These are phyloP conservation scores for Thaumetopoea pityocampa DNA, from an alignment of 1,140 invertebrate genomes.

Conservation along the genomic window DNA sequence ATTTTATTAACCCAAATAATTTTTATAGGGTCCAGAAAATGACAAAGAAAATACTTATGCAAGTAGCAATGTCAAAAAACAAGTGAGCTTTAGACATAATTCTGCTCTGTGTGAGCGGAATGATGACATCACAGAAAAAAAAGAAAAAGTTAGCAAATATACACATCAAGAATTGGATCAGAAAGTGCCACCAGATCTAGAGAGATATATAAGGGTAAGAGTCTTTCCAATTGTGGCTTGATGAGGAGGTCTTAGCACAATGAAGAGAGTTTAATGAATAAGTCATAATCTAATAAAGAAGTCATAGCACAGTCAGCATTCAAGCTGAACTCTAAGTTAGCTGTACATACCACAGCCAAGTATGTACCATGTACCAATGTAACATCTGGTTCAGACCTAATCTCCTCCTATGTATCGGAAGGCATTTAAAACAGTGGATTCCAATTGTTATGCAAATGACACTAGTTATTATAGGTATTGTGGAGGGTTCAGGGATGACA, in stretches of 20 bases:
- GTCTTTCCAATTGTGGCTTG: background rate
- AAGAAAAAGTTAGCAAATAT: slow-evolving; percentile 9
- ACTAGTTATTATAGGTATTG: no score
- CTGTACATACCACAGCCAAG: no score
- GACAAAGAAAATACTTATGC: background rate
- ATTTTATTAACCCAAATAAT: background rate
- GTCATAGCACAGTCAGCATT: no score
- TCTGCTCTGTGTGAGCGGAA: slow-evolving; percentile 29
- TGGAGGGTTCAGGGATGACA: no score
- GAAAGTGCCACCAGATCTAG: slow-evolving; percentile 48
- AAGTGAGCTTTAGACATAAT: slow-evolving; percentile 23
- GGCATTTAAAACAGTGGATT: no score
- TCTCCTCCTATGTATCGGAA: no score
- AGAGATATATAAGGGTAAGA: slow-evolving; percentile 63
- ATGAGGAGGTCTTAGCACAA: background rate
- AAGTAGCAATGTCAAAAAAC: slow-evolving; percentile 10
- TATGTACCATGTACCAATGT: no score
- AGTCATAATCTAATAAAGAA: background rate
- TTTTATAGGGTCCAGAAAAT: slow-evolving; percentile 8
- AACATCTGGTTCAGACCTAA: no score
- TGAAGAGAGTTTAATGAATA: background rate
- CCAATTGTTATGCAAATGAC: no score
- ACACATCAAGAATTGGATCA: slow-evolving; percentile 22
- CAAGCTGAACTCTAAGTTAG: no score
- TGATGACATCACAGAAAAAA: slow-evolving; percentile 20